phyloP scores from a whole-genome alignment of 2,888 invertebrate species.

The Ectobius pallidus region DNA sequence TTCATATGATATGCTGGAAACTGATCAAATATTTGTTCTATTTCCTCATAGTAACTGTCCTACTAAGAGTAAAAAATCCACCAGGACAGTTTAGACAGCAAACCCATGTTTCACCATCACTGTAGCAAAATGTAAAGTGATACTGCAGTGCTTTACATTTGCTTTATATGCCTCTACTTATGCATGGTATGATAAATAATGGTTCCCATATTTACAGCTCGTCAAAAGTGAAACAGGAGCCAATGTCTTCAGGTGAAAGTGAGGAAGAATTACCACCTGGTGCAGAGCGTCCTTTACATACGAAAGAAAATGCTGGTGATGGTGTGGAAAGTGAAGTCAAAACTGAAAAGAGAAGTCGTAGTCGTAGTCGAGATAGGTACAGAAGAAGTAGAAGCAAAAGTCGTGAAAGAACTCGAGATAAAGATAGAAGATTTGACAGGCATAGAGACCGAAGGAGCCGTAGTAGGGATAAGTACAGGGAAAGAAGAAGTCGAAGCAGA shows the following conservation, averaged over 20 bases:
- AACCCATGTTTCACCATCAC: too few relatives aligned
- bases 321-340: too few relatives aligned
- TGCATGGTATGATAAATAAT: too few relatives aligned
- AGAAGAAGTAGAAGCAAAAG: slow-evolving; percentile 49
- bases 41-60: too few relatives aligned
- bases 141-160: too few relatives aligned
- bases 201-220: too few relatives aligned
- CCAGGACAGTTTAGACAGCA: too few relatives aligned
- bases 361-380: slow-evolving; percentile 33
- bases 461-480: slow-evolving; percentile 30
- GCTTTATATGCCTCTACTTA: too few relatives aligned
- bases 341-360: slow-evolving; percentile 46
- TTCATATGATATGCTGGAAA: too few relatives aligned
- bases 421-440: slow-evolving; percentile 43
- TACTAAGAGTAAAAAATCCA: too few relatives aligned
- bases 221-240: slow-evolving; percentile 29
- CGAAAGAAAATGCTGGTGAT: neutral
- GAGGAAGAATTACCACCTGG: neutral
- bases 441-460: slow-evolving; percentile 47
- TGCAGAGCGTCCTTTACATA: neutral
- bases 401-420: slow-evolving; percentile 48
- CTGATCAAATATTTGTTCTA: too few relatives aligned
- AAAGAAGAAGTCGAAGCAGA: slow-evolving; percentile 53
- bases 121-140: too few relatives aligned
- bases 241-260: neutral